These are phyloP conservation scores for Siniperca obscura DNA, from an alignment of 2,797 vertebrate species.

Conservation along the genomic window DNA sequence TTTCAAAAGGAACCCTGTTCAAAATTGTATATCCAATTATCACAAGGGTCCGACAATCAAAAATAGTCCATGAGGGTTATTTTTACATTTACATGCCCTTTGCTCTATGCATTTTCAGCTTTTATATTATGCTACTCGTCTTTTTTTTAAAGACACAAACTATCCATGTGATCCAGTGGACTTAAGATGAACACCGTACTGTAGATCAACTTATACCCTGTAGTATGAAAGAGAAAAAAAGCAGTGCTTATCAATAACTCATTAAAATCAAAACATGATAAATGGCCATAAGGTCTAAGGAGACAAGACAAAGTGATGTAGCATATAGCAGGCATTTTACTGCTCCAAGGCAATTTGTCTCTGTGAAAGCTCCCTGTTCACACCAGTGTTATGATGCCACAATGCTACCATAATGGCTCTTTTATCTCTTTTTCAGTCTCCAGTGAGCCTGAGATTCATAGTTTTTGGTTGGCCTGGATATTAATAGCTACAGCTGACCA, in stretches of 20 bases:
- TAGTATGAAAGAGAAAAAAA: conserved; percentile 23
- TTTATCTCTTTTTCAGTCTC: conserved; percentile 65
- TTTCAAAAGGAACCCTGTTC: background rate
- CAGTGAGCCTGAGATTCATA: conserved; percentile 35
- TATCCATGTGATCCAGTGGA: background rate
- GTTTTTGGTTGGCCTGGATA: conserved; percentile 56
- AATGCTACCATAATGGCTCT: conserved; percentile 61
- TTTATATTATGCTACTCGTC: background rate
- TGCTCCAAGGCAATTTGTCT: conserved; percentile 64
- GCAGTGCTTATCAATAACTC: conserved; percentile 56
- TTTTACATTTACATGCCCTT: background rate
- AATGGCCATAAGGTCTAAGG: conserved; percentile 36
- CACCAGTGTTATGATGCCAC: conserved; percentile 59
- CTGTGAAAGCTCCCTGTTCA: conserved; percentile 57
- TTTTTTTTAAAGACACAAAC: background rate
- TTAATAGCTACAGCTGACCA: conserved; percentile 62
- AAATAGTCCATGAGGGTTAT: background rate
- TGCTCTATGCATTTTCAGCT: background rate
- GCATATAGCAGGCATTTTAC: conserved; percentile 43
- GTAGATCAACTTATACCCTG: background rate
- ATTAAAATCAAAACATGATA: conserved; percentile 67
- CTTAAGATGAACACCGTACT: too few species aligned
- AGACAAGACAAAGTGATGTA: conserved; percentile 61
- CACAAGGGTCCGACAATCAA: background rate
- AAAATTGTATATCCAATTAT: background rate